A percentile compares a stretch with the other conserved stretches of the same genome.
These are phyloP conservation scores for Uloborus plumipes DNA, from an alignment of 2,888 invertebrate genomes.

Conservation along the genomic window DNA sequence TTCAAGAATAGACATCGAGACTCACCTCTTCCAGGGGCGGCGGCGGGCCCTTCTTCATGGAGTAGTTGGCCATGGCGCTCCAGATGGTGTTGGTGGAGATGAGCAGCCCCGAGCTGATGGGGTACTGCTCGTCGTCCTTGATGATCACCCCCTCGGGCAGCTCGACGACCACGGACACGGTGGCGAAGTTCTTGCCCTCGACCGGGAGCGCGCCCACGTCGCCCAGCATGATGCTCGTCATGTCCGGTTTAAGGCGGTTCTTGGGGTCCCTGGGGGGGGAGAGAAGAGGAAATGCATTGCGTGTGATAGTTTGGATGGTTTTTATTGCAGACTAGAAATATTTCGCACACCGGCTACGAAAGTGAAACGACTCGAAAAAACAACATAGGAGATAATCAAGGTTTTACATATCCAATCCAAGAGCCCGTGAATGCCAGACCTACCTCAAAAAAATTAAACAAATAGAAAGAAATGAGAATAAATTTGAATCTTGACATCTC, in stretches of 20 bases:
- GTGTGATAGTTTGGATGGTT: background rate
- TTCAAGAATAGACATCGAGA: background rate
- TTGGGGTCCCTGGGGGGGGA: conserved; percentile 30
- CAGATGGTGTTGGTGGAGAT: conserved; percentile 59
- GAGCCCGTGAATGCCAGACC: no score
- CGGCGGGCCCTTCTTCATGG: conserved; percentile 50
- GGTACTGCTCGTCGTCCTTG: conserved; percentile 57
- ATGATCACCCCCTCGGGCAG: conserved; percentile 33
- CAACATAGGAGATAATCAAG: no score
- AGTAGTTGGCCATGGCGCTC: conserved; percentile 63
- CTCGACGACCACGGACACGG: conserved; percentile 48
- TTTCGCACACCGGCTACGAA: no score
- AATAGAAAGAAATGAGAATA: no score
- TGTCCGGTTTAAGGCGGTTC: conserved; percentile 45
- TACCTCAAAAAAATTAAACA: no score
- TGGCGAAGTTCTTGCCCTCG: conserved; percentile 42
- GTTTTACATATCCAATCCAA: no score
- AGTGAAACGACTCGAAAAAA: no score
- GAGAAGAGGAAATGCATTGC: background rate
- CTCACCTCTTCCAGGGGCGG: conserved; percentile 40
- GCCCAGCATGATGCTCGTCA: conserved; percentile 56
- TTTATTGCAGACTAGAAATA: no score
- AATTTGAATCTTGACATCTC: no score
- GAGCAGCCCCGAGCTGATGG: conserved; percentile 59
- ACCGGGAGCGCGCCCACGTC: conserved; percentile 59